phyloP scores from a whole-genome alignment of 2,888 invertebrate genomes.

The Adelphocoris suturalis region DNA sequence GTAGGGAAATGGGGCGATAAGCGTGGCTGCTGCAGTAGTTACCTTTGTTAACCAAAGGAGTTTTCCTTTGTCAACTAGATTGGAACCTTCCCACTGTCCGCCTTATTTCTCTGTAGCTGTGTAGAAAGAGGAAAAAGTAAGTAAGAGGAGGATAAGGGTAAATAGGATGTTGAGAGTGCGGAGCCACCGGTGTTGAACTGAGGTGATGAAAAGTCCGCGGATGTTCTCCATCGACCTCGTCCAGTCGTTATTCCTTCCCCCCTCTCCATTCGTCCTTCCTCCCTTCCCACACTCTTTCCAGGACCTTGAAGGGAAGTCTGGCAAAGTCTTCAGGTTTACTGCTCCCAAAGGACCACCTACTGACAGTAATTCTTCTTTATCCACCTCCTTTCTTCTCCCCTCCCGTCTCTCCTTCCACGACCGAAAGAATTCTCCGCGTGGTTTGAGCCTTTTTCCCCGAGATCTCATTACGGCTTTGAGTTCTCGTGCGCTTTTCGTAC shows the following conservation, averaged over 20 bases:
- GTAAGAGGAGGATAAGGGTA: slow-evolving; percentile 3
- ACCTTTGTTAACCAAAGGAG: too few species aligned
- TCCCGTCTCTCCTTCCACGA: neutral
- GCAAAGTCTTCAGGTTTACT: slow-evolving; percentile 62
- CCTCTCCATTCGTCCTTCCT: slow-evolving; percentile 9
- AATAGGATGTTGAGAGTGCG: slow-evolving; percentile 42
- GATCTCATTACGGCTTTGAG: slow-evolving; percentile 60
- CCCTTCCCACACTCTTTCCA: neutral
- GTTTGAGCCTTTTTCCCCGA: slow-evolving; percentile 46
- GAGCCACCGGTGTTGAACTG: slow-evolving; percentile 30
- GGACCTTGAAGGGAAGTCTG: neutral
- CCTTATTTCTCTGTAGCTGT: neutral
- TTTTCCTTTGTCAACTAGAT: too few species aligned
- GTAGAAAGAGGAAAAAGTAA: neutral
- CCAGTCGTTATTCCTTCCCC: slow-evolving; percentile 38
- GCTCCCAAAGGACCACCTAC: slow-evolving; percentile 60
- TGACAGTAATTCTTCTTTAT: slow-evolving; percentile 69
- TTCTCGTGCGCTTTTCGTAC: neutral
- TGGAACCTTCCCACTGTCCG: neutral
- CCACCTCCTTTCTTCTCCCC: slow-evolving; percentile 6
- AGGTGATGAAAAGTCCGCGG: slow-evolving; percentile 45
- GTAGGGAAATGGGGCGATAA: too few species aligned
- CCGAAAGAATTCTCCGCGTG: slow-evolving; percentile 47
- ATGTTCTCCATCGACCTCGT: slow-evolving; percentile 43
- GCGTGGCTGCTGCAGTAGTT: too few species aligned